Evolutionary conservation across 1,140 invertebrate species (phyloP).

Genomic region (Tribolium castaneum): DNA sequence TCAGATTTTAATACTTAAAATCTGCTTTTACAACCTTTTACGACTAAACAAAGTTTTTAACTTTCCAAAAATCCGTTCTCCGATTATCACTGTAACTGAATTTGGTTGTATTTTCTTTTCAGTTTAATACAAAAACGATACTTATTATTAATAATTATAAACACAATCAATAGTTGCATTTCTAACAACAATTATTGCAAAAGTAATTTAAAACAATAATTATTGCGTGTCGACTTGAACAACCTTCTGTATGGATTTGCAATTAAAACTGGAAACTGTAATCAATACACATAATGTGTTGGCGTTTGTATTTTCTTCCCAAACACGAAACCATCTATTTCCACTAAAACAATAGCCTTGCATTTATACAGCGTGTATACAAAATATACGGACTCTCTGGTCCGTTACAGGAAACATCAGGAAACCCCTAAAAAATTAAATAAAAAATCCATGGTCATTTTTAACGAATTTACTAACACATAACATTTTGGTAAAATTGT

Average conservation of each 20-base stretch:
- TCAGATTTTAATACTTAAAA: too few relatives aligned
- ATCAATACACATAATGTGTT: background rate
- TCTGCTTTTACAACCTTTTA: background rate
- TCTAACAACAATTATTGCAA: background rate
- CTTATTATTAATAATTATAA: background rate
- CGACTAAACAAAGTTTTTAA: too few relatives aligned
- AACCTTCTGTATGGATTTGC: background rate
- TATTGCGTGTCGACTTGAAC: background rate
- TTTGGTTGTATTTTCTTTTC: background rate
- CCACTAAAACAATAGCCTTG: too few relatives aligned
- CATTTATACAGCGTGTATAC: too few relatives aligned
- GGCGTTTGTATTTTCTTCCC: background rate
- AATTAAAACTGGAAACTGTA: background rate
- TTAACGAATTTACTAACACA: too few relatives aligned
- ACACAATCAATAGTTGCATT: background rate
- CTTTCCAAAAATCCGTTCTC: too few relatives aligned
- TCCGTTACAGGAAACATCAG: too few relatives aligned
- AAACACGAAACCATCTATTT: background rate
- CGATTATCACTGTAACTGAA: background rate
- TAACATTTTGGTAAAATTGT: too few relatives aligned
- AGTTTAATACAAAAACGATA: background rate
- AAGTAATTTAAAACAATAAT: conserved; percentile 1
- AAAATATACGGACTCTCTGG: too few relatives aligned
- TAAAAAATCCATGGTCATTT: too few relatives aligned
- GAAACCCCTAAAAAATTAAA: too few relatives aligned